phyloP scores from a whole-genome alignment of 2,113 vertebrate species.

The Symphodus melops region DNA sequence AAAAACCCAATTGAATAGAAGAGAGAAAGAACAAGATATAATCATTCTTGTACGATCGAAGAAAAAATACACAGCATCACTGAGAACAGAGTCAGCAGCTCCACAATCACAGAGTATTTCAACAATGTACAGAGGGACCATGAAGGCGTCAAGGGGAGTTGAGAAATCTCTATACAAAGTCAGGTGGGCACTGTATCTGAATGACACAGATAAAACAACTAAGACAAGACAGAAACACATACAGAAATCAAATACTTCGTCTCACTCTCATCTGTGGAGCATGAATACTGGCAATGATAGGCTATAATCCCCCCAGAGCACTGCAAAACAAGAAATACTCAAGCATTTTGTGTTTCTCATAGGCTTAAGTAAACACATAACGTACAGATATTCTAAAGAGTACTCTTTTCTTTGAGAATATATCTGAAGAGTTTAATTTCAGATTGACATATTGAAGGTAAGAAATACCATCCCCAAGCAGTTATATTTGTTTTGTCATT shows the following conservation, averaged over 20 bases:
- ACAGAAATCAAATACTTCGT: slow-evolving; percentile 24
- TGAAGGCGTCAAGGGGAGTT: slow-evolving; percentile 36
- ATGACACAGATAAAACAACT: slow-evolving; percentile 37
- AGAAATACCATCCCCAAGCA: background rate
- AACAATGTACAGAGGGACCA: slow-evolving; percentile 54
- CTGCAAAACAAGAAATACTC: slow-evolving; percentile 15
- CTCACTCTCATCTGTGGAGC: background rate
- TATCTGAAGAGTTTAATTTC: slow-evolving; percentile 3
- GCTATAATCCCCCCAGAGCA: background rate
- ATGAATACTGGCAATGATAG: slow-evolving; percentile 8
- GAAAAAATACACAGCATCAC: slow-evolving; percentile 61
- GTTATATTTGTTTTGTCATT: background rate
- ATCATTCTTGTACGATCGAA: slow-evolving; percentile 30
- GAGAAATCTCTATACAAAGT: slow-evolving; percentile 60
- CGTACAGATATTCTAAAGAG: slow-evolving; percentile 18
- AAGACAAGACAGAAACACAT: slow-evolving; percentile 49
- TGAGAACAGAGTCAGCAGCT: slow-evolving; percentile 64
- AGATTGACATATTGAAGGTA: slow-evolving; percentile 9
- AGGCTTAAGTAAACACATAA: slow-evolving; percentile 35
- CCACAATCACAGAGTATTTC: slow-evolving; percentile 66
- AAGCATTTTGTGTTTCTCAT: slow-evolving; percentile 18
- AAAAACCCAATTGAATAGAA: slow-evolving; percentile 34
- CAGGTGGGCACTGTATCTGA: slow-evolving; percentile 38
- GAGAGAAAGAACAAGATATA: slow-evolving; percentile 45
- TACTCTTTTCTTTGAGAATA: slow-evolving; percentile 11